phyloP scores from a whole-genome alignment of 2,888 invertebrate genomes.

The Stegophylla sp. region DNA sequence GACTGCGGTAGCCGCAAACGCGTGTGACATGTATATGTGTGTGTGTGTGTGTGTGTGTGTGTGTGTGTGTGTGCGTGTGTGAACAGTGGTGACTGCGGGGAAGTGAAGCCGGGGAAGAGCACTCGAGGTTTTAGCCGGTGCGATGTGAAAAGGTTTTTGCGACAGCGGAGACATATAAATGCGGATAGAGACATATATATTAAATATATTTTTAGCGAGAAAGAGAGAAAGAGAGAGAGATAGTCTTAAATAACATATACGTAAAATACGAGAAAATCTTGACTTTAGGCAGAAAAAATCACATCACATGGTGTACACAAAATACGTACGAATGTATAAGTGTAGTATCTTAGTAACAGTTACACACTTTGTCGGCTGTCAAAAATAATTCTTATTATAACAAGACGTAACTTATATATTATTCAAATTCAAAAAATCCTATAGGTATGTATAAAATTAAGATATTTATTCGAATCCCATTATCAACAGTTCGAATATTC shows the following conservation, averaged over 20 bases:
- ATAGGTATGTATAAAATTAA: too few species aligned
- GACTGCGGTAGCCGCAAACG: background rate
- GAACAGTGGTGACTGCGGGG: background rate
- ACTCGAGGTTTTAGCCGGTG: constrained; percentile 43
- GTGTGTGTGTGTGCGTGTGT: background rate
- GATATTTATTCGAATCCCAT: too few species aligned
- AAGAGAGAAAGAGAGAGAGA: background rate
- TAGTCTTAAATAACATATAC: background rate
- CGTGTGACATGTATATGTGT: background rate
- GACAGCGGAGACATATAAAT: background rate
- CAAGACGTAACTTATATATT: too few species aligned
- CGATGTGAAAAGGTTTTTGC: constrained; percentile 43
- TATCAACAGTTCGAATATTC: too few species aligned
- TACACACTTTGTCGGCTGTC: too few species aligned
- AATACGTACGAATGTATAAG: too few species aligned
- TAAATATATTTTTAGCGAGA: background rate
- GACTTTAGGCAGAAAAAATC: background rate
- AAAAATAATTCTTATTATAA: too few species aligned
- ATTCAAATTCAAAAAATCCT: too few species aligned
- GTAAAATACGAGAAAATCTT: background rate
- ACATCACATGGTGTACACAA: background rate
- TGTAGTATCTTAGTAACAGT: too few species aligned
- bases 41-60: background rate
- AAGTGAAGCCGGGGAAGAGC: background rate
- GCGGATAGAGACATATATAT: too few species aligned